A percentile compares a stretch with the other conserved stretches of the same genome.
These are phyloP conservation scores for Pheosia gnoma DNA, from an alignment of 2,888 invertebrate species.

Conservation along the genomic window DNA sequence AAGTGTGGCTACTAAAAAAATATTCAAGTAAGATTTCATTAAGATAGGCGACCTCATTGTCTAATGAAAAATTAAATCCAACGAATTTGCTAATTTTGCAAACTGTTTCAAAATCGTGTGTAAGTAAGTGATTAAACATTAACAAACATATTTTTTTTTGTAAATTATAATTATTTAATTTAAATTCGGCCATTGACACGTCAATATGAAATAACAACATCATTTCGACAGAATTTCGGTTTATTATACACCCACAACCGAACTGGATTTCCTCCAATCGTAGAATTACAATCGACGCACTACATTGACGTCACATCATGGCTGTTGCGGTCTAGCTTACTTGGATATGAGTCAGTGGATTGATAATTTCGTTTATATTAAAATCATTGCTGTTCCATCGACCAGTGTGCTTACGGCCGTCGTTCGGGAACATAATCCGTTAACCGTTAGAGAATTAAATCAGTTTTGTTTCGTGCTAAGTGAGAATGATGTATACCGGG, in stretches of 20 bases:
- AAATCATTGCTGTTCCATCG: constrained; percentile 39
- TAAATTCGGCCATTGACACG: not conserved
- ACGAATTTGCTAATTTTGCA: too few relatives aligned
- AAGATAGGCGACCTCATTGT: too few relatives aligned
- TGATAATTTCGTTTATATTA: constrained; percentile 62
- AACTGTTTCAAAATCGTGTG: too few relatives aligned
- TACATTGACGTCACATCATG: constrained; percentile 58
- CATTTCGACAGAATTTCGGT: constrained; percentile 6
- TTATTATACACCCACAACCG: constrained; percentile 16
- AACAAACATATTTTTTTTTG: too few relatives aligned
- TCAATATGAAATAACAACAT: constrained; percentile 1
- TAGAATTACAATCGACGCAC: constrained; percentile 42
- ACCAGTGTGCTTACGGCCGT: constrained; percentile 50
- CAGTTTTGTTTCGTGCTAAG: constrained; percentile 19
- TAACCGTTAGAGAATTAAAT: not conserved
- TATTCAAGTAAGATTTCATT: too few relatives aligned
- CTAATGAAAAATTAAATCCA: too few relatives aligned
- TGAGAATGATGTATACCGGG: constrained; percentile 64
- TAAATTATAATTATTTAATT: too few relatives aligned
- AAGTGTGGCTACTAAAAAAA: too few relatives aligned
- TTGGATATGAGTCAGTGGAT: constrained; percentile 56
- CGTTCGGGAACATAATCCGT: constrained; percentile 19
- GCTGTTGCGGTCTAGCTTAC: constrained; percentile 43
- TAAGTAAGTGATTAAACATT: too few relatives aligned
- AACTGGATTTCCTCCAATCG: constrained; percentile 53